phyloP scores from a whole-genome alignment of 2,797 vertebrate species.

The Halcyon smyrnensis region DNA sequence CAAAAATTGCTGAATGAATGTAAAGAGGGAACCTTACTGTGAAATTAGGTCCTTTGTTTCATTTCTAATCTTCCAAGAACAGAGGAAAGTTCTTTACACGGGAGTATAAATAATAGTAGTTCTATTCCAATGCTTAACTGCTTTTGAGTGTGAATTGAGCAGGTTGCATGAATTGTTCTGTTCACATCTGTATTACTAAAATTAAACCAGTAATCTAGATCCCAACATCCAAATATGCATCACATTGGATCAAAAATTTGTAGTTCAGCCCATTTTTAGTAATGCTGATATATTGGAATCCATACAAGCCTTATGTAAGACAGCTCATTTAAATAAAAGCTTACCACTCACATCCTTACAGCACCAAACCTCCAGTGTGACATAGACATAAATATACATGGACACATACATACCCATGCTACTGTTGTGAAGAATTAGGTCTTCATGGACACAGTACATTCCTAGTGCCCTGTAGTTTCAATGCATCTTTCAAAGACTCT shows the following conservation, averaged over 20 bases:
- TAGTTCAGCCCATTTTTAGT: background rate
- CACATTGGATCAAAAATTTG: background rate
- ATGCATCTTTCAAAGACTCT: background rate
- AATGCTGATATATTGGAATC: background rate
- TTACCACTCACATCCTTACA: background rate
- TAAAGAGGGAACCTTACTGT: background rate
- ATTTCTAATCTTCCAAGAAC: background rate
- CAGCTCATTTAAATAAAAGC: background rate
- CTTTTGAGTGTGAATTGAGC: background rate
- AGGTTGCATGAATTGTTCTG: background rate
- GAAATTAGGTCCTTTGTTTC: background rate
- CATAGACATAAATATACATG: background rate
- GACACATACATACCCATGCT: background rate
- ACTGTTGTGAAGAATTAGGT: background rate
- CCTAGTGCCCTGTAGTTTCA: background rate
- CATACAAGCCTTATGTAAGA: background rate
- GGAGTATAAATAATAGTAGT: background rate
- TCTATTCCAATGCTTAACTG: background rate
- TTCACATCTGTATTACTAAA: background rate
- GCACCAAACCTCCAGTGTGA: background rate
- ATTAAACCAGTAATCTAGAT: background rate
- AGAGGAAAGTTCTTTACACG: background rate
- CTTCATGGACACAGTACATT: background rate
- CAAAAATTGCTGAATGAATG: background rate
- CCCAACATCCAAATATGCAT: background rate